Evolutionary conservation across 2,797 vertebrate species (phyloP), one percentile per base, ranked within the genome.

Genomic region (Argyrosomus regius): DNA sequence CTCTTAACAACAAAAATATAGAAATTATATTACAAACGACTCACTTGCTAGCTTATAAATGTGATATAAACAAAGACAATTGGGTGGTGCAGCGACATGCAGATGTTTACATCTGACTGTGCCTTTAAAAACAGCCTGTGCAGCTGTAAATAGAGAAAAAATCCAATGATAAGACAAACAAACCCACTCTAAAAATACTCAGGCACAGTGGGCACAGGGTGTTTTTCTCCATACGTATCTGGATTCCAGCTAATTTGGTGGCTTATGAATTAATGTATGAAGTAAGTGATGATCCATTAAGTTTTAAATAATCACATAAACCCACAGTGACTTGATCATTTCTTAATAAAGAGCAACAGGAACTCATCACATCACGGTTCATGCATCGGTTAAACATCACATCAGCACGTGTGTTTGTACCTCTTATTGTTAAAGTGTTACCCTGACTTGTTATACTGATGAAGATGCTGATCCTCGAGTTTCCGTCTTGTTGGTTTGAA

Each of bases 351-450:
- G 18, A 76, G 49, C 54, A 63, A 39, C 35, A 60, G 45, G 0
- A 54, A 6, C 56, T 57, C 24, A 4, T 65, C 26, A 26, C 62
- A 52, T 6, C 13, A n/a, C 8, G 31, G 57, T 28, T 64, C n/a
- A 0, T 17, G 24, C 45, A 14, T 35, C 48, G 24, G 22, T 60
- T 26, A 2, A 4, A 28, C 52, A 13, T 62, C 18, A 48, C 18
- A 50, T 6, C 4, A 20, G 8, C 52, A 0, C 35, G 35, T 73
- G 41, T 65, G 41, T 85, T 71, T 81, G 52, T 67, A 28, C 69
- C 67, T 74, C 80, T 35, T 35, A 39, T 39, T 69, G 50, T 72
- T 57, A 6, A 83, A 62, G 65, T 53, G 77, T 72, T 20, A 17
- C 43, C n/a, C 31, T 6, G 58, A 64, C 45, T 20, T 41, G 20